Base-by-base conservation (phyloP, 2,888 invertebrate genomes). In the Cerceris rybyensis region DNA sequence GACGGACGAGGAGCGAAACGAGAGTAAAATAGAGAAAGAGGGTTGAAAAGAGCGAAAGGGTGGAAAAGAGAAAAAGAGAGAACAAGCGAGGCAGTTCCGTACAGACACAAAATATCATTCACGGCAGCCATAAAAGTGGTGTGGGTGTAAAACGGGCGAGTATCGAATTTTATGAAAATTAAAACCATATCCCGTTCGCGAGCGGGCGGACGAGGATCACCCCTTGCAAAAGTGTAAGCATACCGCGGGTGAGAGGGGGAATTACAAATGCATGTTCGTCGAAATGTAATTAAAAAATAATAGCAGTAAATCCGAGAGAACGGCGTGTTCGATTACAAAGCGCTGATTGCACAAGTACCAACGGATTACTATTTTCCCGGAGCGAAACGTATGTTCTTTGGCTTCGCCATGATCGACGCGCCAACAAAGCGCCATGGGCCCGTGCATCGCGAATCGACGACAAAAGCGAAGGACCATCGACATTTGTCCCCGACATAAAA, bases 151-250 rank as follows among this genome's bases (percentile, higher is more conserved):
- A 85, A 78, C 75, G 70, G 17, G 66, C 50, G 58, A 59, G 64
- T 82, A 83, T 85, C 76, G 85, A 85, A 85, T 85, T 83, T 83
- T 83, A 83, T 78, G 83, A 85, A 85, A 85, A 85, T 85, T 83
- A 85, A 85, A 85, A 83, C 78, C 83, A 63, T 74, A 70, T 75
- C 69, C 70, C 72, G 42, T 60, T 13, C 41, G 60, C 28, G 28
- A 28, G 52, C 73, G 61, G 72, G 58, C 7, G 67, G 61, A 57
- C 59, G 67, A 17, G 42, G 59, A 67, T 72, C 68, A 59, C 67
- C 69, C 69, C 84, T 70, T 71, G 50, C 74, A 73, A 74, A 81
- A 84, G 69, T 84, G 66, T 75, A 71, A 79, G 65, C 72, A 66
- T 59, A 65, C 70, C 59, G 50, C 39, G 14, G 16, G 49, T 9